Evolutionary conservation across 2,888 invertebrate genomes (phyloP), one percentile per base, ranked within the genome.

Genomic region (Cheilosia pagana): DNA sequence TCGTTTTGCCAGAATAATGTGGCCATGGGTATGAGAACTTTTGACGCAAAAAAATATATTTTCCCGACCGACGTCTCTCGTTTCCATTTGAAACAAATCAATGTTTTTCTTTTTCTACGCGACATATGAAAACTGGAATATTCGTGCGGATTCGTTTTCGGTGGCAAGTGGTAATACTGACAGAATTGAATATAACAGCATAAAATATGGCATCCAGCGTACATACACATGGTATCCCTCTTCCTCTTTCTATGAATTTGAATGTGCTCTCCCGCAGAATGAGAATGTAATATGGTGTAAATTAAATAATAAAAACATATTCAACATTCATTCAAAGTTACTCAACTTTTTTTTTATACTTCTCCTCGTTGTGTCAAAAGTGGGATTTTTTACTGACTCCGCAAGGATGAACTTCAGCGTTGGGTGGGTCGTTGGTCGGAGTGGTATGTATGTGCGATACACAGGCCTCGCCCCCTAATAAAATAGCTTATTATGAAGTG

Each of bases 281-380:
- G 50, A 12, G 48, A 68, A 60, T 65, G 50, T 81, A 70, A 53
- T 79, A 68, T 28, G 65, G 43, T 65, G 65, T 52, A 71, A 71
- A 65, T 76, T 39, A 71, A 81, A 76, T 76, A 65, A 67, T 77
- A 72, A 77, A 77, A 77, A 67, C 77, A 82, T 82, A 77, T 82
- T 82, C 72, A 50, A 55, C 72, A 77, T 63, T 77, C 55, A 72
- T 72, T 67, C 39, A 23, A 67, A 55, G 65, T 60, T 77, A 62
- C 50, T 76, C 48, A 67, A 77, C 72, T 76, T 81, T 75, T 67
- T 77, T 12, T 12, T 28, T 28, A 8, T 28, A 35, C 55, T 23
- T 62, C 45, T 12, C 8, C 10, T 12, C 60, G 28, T 28, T 35
- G 14, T 25, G 57, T 10, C 41, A 72, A 67, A 67, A 71, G 45